phyloP scores from a whole-genome alignment of 2,797 vertebrate genomes.

The Myotis myotis region DNA sequence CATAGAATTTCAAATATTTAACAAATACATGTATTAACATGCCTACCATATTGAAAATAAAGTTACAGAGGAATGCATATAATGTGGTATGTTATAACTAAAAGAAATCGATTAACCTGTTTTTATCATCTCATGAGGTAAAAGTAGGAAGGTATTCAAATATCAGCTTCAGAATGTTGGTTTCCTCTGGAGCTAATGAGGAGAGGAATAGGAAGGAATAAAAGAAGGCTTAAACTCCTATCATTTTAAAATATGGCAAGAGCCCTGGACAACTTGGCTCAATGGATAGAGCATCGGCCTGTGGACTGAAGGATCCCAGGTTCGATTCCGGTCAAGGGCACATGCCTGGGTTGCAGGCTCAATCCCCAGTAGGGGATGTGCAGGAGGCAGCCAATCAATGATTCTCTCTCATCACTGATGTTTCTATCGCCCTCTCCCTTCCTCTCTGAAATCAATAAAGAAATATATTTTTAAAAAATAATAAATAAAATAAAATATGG shows the following conservation, averaged over 20 bases:
- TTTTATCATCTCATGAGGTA: neutral
- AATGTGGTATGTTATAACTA: neutral
- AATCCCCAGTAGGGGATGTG: too few relatives aligned
- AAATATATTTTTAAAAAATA: too few relatives aligned
- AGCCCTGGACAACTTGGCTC: too few relatives aligned
- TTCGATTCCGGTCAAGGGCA: too few relatives aligned
- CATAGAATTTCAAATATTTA: neutral
- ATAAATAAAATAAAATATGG: too few relatives aligned
- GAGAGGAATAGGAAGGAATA: neutral
- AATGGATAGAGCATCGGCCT: too few relatives aligned
- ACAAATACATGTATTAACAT: neutral
- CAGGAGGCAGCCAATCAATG: too few relatives aligned
- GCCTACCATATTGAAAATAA: conserved; percentile 2
- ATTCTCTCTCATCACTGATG: too few relatives aligned
- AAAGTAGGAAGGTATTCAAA: conserved; percentile 3
- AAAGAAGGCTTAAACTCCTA: neutral
- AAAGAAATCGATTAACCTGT: neutral
- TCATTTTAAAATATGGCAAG: neutral
- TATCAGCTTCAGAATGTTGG: neutral
- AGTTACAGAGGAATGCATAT: neutral
- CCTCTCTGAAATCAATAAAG: too few relatives aligned
- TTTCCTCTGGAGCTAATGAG: neutral
- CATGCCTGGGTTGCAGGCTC: too few relatives aligned
- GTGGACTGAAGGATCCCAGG: too few relatives aligned
- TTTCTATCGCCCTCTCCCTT: too few relatives aligned